Evolutionary conservation across 2,888 invertebrate genomes (phyloP).

Genomic region (Torymus tubicola): DNA sequence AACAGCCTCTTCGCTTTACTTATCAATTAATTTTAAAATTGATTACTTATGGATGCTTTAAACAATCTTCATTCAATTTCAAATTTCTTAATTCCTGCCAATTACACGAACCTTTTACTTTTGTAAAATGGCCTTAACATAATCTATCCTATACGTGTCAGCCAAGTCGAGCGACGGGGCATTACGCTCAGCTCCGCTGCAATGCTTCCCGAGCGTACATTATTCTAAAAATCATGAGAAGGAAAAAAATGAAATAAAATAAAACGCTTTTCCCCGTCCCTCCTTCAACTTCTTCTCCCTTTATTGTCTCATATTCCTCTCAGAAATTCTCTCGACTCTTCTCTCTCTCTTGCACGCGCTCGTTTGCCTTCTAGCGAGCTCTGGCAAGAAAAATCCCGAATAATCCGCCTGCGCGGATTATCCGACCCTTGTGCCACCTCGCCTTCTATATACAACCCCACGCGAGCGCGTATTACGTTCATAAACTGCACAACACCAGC

Average conservation of each 20-base stretch:
- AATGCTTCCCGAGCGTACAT: conserved; percentile 30
- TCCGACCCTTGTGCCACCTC: conserved; percentile 66
- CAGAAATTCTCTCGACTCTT: conserved; percentile 53
- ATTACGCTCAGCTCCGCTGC: conserved; percentile 16
- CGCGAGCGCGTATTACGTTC: conserved; percentile 43
- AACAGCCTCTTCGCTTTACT: too few relatives aligned
- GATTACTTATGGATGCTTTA: too few relatives aligned
- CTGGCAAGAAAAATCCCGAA: conserved; percentile 71
- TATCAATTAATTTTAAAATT: too few relatives aligned
- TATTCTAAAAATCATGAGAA: conserved; percentile 53
- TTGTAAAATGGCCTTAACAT: neutral
- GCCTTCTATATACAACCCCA: conserved; percentile 30
- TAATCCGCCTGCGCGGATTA: conserved; percentile 73
- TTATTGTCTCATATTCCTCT: conserved; percentile 63
- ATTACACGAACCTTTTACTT: too few relatives aligned
- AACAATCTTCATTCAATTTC: too few relatives aligned
- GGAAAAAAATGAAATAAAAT: conserved; percentile 52
- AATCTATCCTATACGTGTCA: conserved; percentile 36
- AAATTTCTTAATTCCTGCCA: too few relatives aligned
- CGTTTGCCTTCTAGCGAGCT: conserved; percentile 57
- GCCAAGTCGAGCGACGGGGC: conserved; percentile 1
- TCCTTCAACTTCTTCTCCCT: conserved; percentile 22
- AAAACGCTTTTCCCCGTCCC: conserved; percentile 17
- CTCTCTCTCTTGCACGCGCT: conserved; percentile 41
- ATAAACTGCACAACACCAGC: conserved; percentile 51